Evolutionary conservation across 2,113 vertebrate genomes (phyloP).

Genomic region (Cynopterus brachyotis): DNA sequence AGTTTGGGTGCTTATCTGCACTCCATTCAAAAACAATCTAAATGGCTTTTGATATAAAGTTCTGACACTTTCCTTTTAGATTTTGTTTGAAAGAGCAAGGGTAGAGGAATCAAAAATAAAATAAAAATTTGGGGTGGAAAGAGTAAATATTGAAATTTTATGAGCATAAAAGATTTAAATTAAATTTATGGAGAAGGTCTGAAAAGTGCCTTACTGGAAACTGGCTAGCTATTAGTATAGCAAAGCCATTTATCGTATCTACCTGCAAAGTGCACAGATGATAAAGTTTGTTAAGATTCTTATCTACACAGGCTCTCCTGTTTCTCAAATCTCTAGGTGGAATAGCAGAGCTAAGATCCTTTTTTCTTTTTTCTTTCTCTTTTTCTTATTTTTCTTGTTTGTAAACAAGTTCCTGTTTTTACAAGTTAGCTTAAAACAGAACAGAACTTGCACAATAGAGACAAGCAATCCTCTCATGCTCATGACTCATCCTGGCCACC

Average conservation of each 20-base stretch:
- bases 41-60: not conserved
- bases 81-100: conserved; percentile 19
- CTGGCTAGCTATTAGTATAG: not conserved
- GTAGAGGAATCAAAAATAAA: conserved; percentile 9
- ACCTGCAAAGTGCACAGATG: rapidly evolving
- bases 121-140: not conserved
- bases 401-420: not conserved
- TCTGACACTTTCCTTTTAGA: conserved; percentile 32
- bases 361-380: not conserved
- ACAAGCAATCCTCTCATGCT: not conserved
- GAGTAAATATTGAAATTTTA: not conserved
- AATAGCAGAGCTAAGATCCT: not conserved
- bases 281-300: not conserved
- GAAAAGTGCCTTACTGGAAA: not conserved
- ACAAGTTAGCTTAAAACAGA: not conserved
- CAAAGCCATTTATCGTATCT: not conserved
- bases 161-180: conserved; percentile 6
- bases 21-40: not conserved
- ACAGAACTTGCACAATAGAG: not conserved
- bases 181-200: not conserved
- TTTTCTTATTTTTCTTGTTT: not conserved
- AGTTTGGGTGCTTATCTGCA: not conserved
- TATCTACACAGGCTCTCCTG: rapidly evolving
- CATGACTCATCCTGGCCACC: rapidly evolving
- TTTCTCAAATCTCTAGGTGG: not conserved